phyloP scores from a whole-genome alignment of 2,113 vertebrate genomes.

The Plestiodon gilberti region DNA sequence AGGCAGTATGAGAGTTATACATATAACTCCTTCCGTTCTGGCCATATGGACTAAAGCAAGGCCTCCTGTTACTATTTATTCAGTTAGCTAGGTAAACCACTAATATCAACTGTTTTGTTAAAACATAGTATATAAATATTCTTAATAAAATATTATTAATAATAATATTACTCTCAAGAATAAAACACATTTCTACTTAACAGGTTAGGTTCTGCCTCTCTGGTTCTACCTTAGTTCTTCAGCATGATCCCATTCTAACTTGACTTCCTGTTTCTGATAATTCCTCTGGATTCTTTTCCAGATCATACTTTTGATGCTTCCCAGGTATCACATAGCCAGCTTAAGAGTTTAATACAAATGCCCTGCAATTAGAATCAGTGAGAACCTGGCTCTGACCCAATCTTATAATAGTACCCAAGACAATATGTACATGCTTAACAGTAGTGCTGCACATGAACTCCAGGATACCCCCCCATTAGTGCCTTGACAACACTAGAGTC shows the following conservation, averaged over 20 bases:
- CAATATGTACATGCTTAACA: background rate
- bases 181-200: background rate
- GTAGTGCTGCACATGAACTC: conserved; percentile 11
- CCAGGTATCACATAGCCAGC: background rate
- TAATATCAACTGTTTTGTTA: too few relatives aligned
- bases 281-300: background rate
- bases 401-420: conserved; percentile 19
- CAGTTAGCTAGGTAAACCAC: too few relatives aligned
- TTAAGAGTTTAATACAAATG: background rate
- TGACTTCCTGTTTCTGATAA: background rate
- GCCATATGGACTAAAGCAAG: background rate
- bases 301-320: background rate
- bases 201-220: background rate
- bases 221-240: background rate
- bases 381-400: background rate
- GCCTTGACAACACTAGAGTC: background rate
- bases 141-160: background rate
- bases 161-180: background rate
- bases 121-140: too few relatives aligned
- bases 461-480: background rate
- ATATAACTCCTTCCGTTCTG: background rate
- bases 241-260: background rate
- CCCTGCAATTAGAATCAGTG: background rate
- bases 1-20: background rate
- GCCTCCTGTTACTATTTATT: too few relatives aligned